A percentile compares a stretch with the other conserved stretches of the same genome.
phyloP scores from a whole-genome alignment of 2,113 vertebrate species.

The Chlorodrepanis virens region DNA sequence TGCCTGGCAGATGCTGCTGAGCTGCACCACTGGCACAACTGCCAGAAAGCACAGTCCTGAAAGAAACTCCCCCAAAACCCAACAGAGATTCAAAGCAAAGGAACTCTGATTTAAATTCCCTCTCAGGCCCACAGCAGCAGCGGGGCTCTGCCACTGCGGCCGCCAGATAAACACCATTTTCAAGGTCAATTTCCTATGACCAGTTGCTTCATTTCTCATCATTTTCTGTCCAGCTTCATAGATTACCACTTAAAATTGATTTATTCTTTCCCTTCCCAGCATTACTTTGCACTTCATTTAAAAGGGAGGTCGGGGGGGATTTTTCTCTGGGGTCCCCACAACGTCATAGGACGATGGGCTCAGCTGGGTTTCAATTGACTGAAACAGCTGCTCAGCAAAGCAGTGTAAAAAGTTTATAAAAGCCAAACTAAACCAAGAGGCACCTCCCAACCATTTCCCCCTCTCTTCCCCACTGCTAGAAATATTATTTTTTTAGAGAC shows the following conservation, averaged over 20 bases:
- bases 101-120: not conserved
- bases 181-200: constrained; percentile 72
- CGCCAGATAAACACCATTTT: constrained; percentile 60
- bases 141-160: not conserved
- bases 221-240: constrained; percentile 69
- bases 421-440: constrained; percentile 34
- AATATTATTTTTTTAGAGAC: not conserved
- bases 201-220: constrained; percentile 64
- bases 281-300: constrained; percentile 65
- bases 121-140: not conserved
- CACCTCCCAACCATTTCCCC: not conserved
- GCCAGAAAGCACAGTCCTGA: not conserved
- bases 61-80: not conserved
- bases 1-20: not conserved
- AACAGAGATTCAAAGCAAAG: constrained; percentile 6
- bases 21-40: not conserved
- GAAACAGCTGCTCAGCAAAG: constrained; percentile 10
- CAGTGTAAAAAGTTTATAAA: not conserved
- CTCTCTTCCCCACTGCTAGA: not conserved
- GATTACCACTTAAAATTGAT: constrained; percentile 71
- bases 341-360: not conserved
- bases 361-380: constrained; percentile 64
- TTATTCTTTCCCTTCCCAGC: constrained; percentile 58
- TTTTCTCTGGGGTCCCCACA: not conserved
- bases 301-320: not conserved